phyloP scores from a whole-genome alignment of 2,113 vertebrate species.

The Eudyptes chrysolophus region DNA sequence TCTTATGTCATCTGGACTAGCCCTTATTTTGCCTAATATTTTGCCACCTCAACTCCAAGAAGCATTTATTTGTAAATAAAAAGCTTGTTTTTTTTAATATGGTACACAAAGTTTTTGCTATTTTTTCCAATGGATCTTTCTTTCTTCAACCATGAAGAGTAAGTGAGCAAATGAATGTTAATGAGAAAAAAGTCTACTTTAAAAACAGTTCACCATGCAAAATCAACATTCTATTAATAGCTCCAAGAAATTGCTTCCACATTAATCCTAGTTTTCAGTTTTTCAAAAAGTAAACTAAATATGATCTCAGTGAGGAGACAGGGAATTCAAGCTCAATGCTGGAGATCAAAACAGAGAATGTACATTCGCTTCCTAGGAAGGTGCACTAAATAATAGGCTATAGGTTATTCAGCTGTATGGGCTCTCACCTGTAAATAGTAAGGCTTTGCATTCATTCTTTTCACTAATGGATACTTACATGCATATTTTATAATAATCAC shows the following conservation, averaged over 20 bases:
- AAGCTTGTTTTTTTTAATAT: accelerated
- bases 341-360: background rate
- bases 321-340: background rate
- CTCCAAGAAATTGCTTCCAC: background rate
- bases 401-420: background rate
- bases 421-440: background rate
- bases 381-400: background rate
- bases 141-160: background rate
- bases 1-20: background rate
- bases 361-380: background rate
- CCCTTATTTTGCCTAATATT: background rate
- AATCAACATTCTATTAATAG: background rate
- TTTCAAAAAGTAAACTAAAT: background rate
- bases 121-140: background rate
- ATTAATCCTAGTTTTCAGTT: background rate
- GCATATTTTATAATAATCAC: background rate
- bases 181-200: background rate
- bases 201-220: background rate
- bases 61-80: background rate
- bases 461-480: background rate
- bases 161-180: background rate
- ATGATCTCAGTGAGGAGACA: background rate
- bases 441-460: background rate
- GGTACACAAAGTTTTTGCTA: background rate
- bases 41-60: background rate